Base-by-base conservation (phyloP, 2,888 invertebrate genomes). In the Synanthedon myopaeformis region DNA sequence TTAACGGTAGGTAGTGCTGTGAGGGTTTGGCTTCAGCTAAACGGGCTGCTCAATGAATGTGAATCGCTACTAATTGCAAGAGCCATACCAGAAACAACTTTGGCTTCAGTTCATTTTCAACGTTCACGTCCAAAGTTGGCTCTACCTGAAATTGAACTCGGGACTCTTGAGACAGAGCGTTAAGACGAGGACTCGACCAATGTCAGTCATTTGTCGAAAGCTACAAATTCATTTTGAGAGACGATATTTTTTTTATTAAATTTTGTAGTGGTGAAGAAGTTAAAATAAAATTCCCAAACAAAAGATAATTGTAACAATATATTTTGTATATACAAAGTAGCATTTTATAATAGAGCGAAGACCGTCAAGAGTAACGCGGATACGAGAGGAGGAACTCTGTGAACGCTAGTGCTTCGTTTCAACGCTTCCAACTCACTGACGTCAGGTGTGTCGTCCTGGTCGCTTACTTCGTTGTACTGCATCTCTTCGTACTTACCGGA, bases 401-500 rank as follows among this genome's bases (percentile, higher is more conserved):
- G 49, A 49, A 61, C 53, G 3, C 73, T 74, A 28, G 67, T 61
- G 68, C 86, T 85, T 42, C 87, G 77, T 62, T 86, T 85, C 51
- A 84, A 71, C 13, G 86, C 86, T 56, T 86, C 86, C 12, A 86
- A 69, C 59, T 87, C 85, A 56, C 83, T 82, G 45, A 86, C 85
- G 59, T 86, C 86, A 0, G 84, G 83, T 4, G 79, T 72, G 57
- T 83, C 82, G 52, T 84, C 82, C 49, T 81, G 76, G 51, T 81
- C 81, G 6, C 76, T 73, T 52, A 85, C 71, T 61, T 86, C 86
- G 60, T 83, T 86, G 74, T 86, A 85, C 66, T 83, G 84, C 79
- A 81, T 80, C 62, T 87, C 87, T 58, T 86, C 87, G 57, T 78
- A 86, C 60, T 85, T 85, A 52, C 87, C 85, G 59, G 86, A 81